phyloP scores from a whole-genome alignment of 1,140 invertebrate species.

The Platorchestia sp. region DNA sequence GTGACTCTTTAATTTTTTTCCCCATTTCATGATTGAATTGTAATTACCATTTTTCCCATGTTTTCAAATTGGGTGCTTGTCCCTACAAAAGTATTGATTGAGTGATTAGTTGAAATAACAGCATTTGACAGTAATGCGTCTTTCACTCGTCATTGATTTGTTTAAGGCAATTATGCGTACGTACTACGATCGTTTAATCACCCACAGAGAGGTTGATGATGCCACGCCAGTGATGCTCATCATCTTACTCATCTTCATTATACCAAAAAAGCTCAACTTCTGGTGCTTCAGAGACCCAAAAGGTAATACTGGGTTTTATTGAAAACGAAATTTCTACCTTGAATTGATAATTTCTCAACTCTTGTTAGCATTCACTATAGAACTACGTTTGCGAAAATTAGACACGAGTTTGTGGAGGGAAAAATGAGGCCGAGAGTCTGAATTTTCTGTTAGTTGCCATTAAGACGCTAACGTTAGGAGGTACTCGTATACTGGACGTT shows the following conservation, averaged over 20 bases:
- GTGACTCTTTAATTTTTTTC: no score
- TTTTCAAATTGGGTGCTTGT: no score
- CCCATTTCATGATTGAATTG: no score
- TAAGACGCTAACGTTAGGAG: background rate
- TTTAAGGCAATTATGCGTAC: background rate
- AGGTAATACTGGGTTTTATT: slow-evolving; percentile 3
- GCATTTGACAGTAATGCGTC: no score
- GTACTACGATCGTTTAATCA: background rate
- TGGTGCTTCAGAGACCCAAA: slow-evolving; percentile 49
- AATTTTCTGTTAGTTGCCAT: background rate
- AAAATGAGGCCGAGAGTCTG: background rate
- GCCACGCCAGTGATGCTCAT: slow-evolving; percentile 86
- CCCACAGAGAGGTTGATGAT: slow-evolving; percentile 74
- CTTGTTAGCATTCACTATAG: background rate
- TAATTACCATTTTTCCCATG: no score
- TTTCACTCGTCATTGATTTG: no score
- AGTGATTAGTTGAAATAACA: no score
- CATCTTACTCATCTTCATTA: slow-evolving; percentile 83
- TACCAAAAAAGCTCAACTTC: slow-evolving; percentile 79
- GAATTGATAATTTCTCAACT: background rate
- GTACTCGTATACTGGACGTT: no score
- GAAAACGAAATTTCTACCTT: background rate
- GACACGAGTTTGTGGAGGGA: background rate
- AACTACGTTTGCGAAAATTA: background rate
- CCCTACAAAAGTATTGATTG: no score